Base-by-base conservation (phyloP, 2,113 vertebrate species). In the Arothron firmamentum region DNA sequence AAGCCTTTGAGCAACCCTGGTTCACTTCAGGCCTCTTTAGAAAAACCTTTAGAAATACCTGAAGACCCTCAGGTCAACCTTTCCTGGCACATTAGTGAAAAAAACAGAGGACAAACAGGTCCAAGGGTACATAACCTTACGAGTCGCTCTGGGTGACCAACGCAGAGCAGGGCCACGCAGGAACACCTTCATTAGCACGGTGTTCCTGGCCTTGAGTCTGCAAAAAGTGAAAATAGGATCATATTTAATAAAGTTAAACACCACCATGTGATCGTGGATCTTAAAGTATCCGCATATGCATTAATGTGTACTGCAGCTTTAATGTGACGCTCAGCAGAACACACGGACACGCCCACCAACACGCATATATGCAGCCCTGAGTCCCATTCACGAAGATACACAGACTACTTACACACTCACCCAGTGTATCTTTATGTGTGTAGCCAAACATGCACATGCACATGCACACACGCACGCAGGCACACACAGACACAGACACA, bases 41-140 rank as follows among this genome's bases (percentile, higher is more conserved):
- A 47, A 62, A 67, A 59, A 18, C 38, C 9, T 49, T 52, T 63
- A n/a, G 56, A 47, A 62, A 67, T 62, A 18, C 38, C 62, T 67
- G 34, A 62, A 49, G 20, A 49, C 51, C 56, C 16, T 38, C 56
- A 50, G 57, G 20, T 34, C 7, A 47, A 52, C 11, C 4, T 42
- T 64, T 70, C 50, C 46, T 56, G 41, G 11, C 48, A 59, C 48
- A 34, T 38, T 42, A 17, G 16, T n/a, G 51, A 12, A 15, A 19
- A 56, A 70, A 78, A 59, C 56, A 65, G 47, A 45, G 11, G 12
- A 67, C 34, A 43, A 59, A 41, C 52, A 20, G 18, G 19, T 25
- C 16, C 21, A 52, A 0, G 31, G 56, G 59, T 64, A 56, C n/a
- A 38, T 19, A 53, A 21, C 11, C 34, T 31, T 9, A 9, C 2